Evolutionary conservation across 2,888 invertebrate species (phyloP), one percentile per base, ranked within the genome.

Genomic region (Dynastes tityus): DNA sequence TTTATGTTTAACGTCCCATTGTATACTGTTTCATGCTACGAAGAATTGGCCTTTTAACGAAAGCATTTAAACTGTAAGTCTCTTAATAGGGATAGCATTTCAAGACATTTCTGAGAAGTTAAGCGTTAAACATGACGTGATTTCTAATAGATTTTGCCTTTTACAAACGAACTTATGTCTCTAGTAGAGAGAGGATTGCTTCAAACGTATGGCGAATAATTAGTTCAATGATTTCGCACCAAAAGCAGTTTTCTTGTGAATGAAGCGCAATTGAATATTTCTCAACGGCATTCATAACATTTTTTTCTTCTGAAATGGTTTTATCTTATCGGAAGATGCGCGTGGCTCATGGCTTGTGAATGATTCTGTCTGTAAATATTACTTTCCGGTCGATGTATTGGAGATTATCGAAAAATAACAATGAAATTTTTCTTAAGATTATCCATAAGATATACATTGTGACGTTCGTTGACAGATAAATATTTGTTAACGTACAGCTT

Each of bases 1-100:
- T 75, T 64, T 65, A 53, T 75, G 49, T 75, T 76, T 76, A 58
- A 76, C 58, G 76, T 65, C 27, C 67, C 27, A 76, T 76, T 76
- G 76, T 76, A 73, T 73, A 45, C 61, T 22, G 27, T 61, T 73
- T 61, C 73, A 71, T 37, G 45, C 11, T 55, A 32, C 32, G 6
- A 37, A 55, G 55, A n/a, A 16, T 71, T 16, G 37, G 32, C 6
- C 55, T n/a, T 55, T 71, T 55, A 16, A 29, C 37, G 16, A 71
- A 37, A 55, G 55, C 22, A 55, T 55, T 71, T 71, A 55, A 71
- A 71, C 53, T 71, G 58, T 55, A 71, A 55, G 13, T 40, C 55
- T 71, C 55, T 55, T 71, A 71, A 71, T 71, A 16, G 71, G 37
- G 65, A 71, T 32, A 6, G 55, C 27, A 55, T 55, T 71, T 29